Percentiles rank a stretch among this genome's conserved stretches.
Conservation (phyloP, 2,797 vertebrate species). For the Diceros bicornis region DNA sequence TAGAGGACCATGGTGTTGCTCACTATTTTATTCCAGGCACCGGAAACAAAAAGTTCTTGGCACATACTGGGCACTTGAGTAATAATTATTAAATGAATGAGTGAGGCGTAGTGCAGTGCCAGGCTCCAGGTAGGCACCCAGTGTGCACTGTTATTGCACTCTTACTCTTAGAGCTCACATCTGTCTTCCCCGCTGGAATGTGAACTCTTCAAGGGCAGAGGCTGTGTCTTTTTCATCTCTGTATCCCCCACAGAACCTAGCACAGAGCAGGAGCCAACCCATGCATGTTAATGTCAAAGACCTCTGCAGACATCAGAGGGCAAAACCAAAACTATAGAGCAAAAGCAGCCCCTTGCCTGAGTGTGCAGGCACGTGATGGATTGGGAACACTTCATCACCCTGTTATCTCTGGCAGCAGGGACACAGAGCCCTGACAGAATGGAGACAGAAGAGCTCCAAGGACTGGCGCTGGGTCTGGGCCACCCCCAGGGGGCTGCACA, state of each 20-base stretch:
- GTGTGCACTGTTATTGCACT: not conserved
- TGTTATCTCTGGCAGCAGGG: not conserved
- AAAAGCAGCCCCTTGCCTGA: not conserved
- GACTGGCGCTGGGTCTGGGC: rapidly evolving
- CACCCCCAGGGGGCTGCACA: rapidly evolving
- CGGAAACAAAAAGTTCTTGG: not conserved
- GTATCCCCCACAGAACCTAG: not conserved
- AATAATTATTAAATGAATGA: not conserved
- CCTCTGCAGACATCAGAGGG: conserved; percentile 53
- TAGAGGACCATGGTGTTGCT: rapidly evolving
- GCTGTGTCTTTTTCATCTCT: not conserved
- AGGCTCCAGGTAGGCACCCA: not conserved
- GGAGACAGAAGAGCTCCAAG: not conserved
- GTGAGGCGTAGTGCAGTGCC: not conserved
- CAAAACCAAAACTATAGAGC: not conserved
- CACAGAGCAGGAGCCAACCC: not conserved
- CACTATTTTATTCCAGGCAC: not conserved
- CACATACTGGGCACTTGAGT: not conserved
- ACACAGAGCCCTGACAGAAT: rapidly evolving
- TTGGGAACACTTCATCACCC: not conserved
- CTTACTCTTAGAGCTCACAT: not conserved
- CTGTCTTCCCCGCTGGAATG: not conserved
- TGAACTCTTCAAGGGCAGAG: conserved; percentile 1
- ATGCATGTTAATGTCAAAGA: conserved; percentile 30
- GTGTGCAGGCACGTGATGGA: not conserved